Base-by-base conservation (phyloP, 1,140 invertebrate genomes). In the Maconellicoccus hirsutus region DNA sequence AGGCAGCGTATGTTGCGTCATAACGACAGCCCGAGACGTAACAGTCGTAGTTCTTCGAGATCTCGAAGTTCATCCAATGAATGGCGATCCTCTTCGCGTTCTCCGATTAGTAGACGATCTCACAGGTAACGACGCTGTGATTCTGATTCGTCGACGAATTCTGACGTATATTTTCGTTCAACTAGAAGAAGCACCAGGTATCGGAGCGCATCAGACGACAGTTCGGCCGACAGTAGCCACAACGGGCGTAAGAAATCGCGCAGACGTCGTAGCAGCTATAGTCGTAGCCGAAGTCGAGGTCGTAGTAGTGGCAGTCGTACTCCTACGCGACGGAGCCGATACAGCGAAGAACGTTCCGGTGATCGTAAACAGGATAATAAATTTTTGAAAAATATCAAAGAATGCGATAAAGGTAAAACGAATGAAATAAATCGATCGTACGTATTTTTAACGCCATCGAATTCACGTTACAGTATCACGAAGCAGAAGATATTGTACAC, bases 1-100 rank as follows among this genome's bases (percentile, higher is more conserved):
- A 66, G 61, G 22, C 61, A 66, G 25, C 61, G 61, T 8, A 66
- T 66, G 61, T 26, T 66, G 22, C 61, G 61, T 66, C 61, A 66
- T 22, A 66, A 26, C 21, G 61, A 66, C 25, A 26, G 61, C 25
- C 42, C 42, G 16, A 52, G 42, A 16, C 21, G 61, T 23, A 10
- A 23, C 16, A 23, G 61, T 14, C 61, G 22, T 4, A 23, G 25
- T 66, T 66, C 61, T 66, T 66, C 61, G 10, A 66, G 61, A 23
- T 66, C 61, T 25, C 61, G 10, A 23, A 66, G 61, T 25, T 66
- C 61, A 19, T 66, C 61, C 2, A 25, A 23, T 25, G 61, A 25
- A 25, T 25, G 25, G 21, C 61, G 61, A 14, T 66, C 61, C 3
- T 25, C 61, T 22, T 66, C 61, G 8, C 21, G 61, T 10, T 66